These are phyloP conservation scores for Herpetotheres cachinnans DNA, from an alignment of 2,113 vertebrate species.

Conservation along the genomic window DNA sequence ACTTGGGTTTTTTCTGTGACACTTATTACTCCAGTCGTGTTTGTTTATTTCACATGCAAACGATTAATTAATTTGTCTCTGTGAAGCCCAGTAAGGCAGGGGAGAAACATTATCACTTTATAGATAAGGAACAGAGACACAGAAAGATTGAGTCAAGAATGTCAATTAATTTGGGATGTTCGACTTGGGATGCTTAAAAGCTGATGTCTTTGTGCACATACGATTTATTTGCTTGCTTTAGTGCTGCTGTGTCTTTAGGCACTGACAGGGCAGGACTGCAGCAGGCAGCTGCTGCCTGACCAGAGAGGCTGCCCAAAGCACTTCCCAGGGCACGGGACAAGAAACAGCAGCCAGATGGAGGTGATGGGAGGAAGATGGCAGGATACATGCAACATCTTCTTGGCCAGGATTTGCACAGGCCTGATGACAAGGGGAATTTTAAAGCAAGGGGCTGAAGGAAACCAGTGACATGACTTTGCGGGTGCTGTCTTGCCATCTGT, in stretches of 20 bases:
- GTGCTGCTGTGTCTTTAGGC: background rate
- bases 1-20: background rate
- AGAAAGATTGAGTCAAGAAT: background rate
- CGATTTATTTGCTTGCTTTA: background rate
- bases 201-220: accelerated
- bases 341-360: background rate
- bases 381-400: accelerated
- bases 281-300: background rate
- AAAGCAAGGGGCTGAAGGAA: background rate
- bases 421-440: background rate
- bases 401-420: background rate
- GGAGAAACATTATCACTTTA: background rate
- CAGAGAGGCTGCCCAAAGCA: background rate
- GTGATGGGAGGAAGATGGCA: background rate
- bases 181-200: background rate
- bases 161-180: background rate
- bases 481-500: background rate
- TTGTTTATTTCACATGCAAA: conserved; percentile 8
- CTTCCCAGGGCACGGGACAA: background rate
- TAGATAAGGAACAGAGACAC: background rate
- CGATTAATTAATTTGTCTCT: conserved; percentile 37
- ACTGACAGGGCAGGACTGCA: background rate
- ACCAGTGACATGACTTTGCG: background rate
- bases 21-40: background rate
- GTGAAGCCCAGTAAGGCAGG: background rate